phyloP scores from a whole-genome alignment of 2,888 invertebrate species.

The Drosophila paranaensis region DNA sequence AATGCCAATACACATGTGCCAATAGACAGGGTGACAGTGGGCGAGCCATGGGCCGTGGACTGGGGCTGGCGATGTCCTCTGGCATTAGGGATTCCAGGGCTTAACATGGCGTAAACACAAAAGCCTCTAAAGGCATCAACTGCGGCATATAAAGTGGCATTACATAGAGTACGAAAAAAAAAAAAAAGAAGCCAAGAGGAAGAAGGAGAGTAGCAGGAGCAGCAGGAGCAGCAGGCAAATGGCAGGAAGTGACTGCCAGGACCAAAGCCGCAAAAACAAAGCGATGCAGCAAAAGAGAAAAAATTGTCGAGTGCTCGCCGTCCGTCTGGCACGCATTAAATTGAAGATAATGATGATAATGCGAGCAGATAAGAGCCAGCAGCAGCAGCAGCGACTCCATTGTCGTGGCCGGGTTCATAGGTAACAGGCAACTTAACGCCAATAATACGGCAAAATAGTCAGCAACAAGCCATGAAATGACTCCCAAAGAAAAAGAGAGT shows the following conservation, averaged over 20 bases:
- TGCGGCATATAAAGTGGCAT: constrained; percentile 83
- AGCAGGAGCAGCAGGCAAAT: constrained; percentile 47
- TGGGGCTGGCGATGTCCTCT: constrained; percentile 55
- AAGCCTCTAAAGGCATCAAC: constrained; percentile 82
- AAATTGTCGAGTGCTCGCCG: constrained; percentile 73
- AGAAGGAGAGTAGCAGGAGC: not conserved
- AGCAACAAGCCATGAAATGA: constrained; percentile 76
- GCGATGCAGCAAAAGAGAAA: constrained; percentile 42
- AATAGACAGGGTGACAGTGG: constrained; percentile 30
- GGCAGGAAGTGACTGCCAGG: constrained; percentile 62
- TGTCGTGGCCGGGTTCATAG: constrained; percentile 60
- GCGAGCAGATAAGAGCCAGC: constrained; percentile 60
- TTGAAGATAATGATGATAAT: constrained; percentile 80
- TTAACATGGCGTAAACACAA: constrained; percentile 81
- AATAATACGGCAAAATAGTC: constrained; percentile 67
- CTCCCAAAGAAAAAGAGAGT: not conserved
- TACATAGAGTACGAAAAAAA: constrained; percentile 67
- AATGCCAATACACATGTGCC: constrained; percentile 77
- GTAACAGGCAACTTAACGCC: constrained; percentile 77
- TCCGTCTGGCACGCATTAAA: constrained; percentile 76
- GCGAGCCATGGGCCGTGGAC: constrained; percentile 3
- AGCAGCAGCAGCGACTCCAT: constrained; percentile 14
- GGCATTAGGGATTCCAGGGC: constrained; percentile 80
- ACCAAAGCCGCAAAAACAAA: constrained; percentile 59
- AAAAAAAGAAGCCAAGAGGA: constrained; percentile 21